Evolutionary conservation across 2,797 vertebrate species (phyloP).

Genomic region (Anguilla megastoma): DNA sequence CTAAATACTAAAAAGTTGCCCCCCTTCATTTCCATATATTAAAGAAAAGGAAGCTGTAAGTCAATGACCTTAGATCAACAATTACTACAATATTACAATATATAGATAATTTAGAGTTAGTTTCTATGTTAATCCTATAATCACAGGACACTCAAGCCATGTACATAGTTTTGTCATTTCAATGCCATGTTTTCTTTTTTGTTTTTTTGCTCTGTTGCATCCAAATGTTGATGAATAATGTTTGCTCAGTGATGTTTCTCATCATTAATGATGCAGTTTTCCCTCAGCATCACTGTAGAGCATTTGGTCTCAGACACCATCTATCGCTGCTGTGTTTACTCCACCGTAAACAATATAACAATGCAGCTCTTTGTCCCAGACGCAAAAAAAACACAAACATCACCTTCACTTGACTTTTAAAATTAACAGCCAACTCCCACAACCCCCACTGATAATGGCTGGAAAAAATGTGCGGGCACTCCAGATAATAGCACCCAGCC

Average conservation of each 20-base stretch:
- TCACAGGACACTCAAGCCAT: too few relatives aligned
- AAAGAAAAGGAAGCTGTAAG: too few relatives aligned
- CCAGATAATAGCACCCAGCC: conserved; percentile 31
- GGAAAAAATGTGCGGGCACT: conserved; percentile 25
- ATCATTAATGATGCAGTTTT: neutral
- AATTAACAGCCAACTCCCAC: conserved; percentile 24
- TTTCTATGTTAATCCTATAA: too few relatives aligned
- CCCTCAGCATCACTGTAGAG: neutral
- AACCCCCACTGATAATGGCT: conserved; percentile 27
- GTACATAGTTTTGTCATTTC: neutral
- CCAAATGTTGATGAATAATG: neutral
- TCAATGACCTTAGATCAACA: too few relatives aligned
- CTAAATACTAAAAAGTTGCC: too few relatives aligned
- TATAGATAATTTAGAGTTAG: too few relatives aligned
- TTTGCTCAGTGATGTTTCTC: neutral
- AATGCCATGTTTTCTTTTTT: neutral
- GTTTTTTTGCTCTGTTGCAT: neutral
- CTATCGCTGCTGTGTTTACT: neutral
- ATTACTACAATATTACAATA: too few relatives aligned
- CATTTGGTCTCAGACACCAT: neutral
- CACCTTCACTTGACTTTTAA: conserved; percentile 32
- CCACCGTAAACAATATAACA: neutral
- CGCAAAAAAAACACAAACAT: conserved; percentile 20
- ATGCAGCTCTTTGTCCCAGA: conserved; percentile 22
- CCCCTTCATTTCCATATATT: too few relatives aligned